Evolutionary conservation across 2,888 invertebrate species (phyloP).

Genomic region (Nomada ruficornis): DNA sequence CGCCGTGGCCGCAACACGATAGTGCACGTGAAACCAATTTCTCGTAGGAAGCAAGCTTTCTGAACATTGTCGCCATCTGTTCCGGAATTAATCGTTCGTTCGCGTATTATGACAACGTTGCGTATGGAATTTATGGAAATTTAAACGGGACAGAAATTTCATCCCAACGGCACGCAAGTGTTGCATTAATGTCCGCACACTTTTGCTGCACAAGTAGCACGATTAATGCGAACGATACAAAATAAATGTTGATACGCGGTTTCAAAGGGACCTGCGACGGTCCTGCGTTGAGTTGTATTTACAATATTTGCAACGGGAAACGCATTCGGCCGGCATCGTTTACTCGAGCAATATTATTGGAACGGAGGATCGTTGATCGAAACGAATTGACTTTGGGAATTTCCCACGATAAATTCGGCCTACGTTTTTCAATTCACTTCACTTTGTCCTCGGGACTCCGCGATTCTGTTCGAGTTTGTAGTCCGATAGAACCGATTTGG

Average conservation of each 20-base stretch:
- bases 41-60: slow-evolving; percentile 58
- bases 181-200: slow-evolving; percentile 17
- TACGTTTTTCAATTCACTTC: too few species aligned
- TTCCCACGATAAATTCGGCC: too few species aligned
- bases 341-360: not conserved
- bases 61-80: slow-evolving; percentile 61
- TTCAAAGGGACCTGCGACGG: not conserved
- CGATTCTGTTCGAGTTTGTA: too few species aligned
- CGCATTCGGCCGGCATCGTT: not conserved
- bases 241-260: slow-evolving; percentile 11
- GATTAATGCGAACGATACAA: slow-evolving; percentile 18
- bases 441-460: too few species aligned
- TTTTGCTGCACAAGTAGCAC: not conserved
- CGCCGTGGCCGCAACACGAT: slow-evolving; percentile 48
- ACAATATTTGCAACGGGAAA: not conserved
- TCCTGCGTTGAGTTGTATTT: not conserved
- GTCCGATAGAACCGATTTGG: too few species aligned
- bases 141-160: slow-evolving; percentile 35
- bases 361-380: not conserved
- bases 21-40: slow-evolving; percentile 58
- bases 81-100: slow-evolving; percentile 58
- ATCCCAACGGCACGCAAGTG: not conserved
- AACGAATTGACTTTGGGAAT: not conserved
- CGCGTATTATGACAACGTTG: slow-evolving; percentile 47
- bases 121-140: slow-evolving; percentile 52